Conservation (phyloP, 2,888 invertebrate species). For the Cantharis lateralis region DNA sequence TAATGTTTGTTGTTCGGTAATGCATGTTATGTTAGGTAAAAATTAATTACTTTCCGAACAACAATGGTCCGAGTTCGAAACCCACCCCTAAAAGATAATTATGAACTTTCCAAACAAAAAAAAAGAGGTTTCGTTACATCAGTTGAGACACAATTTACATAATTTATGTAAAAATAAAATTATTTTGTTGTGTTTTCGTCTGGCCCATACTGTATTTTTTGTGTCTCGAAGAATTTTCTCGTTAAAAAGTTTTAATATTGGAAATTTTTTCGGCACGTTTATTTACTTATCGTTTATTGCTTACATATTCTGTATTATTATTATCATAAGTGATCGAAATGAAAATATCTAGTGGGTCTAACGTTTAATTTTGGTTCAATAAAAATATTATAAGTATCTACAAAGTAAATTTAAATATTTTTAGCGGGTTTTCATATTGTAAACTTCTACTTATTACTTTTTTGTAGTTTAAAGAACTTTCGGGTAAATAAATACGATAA, state of each 20-base stretch:
- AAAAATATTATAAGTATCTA: neutral
- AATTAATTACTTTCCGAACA: neutral
- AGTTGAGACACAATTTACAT: neutral
- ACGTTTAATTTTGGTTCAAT: neutral
- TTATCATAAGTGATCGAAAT: neutral
- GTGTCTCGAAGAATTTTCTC: neutral
- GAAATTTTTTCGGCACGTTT: neutral
- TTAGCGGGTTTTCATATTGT: neutral
- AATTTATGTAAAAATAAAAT: neutral
- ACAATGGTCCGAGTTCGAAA: no score
- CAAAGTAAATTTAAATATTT: neutral
- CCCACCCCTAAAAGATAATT: no score
- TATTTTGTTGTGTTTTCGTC: neutral
- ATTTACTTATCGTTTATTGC: neutral
- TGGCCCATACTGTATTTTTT: neutral
- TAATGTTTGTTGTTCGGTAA: neutral
- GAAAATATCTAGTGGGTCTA: neutral
- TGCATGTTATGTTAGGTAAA: neutral
- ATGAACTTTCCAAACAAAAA: no score
- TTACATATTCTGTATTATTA: neutral
- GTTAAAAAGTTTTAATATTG: neutral
- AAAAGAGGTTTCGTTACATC: neutral
- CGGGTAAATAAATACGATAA: neutral
- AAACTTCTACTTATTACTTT: neutral
- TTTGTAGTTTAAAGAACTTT: neutral